Conservation (phyloP, 2,113 vertebrate species). For the Glaucomys volans region DNA sequence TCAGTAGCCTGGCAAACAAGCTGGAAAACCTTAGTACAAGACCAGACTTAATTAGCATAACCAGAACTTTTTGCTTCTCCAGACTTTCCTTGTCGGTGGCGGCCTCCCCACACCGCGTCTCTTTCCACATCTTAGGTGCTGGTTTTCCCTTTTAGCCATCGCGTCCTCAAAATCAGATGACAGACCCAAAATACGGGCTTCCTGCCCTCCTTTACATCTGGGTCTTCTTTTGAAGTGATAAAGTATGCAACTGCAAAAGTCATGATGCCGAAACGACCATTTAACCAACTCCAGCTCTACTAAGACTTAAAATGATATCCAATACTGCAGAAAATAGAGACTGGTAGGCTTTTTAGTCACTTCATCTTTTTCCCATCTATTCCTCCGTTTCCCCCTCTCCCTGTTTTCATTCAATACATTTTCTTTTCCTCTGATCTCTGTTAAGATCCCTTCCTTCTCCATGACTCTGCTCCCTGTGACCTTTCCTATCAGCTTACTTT, state of each 20-base stretch:
- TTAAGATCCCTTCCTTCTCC: no score
- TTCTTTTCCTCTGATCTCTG: neutral
- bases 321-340: neutral
- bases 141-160: neutral
- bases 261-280: neutral
- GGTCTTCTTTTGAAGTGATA: neutral
- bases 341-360: neutral
- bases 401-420: neutral
- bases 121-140: neutral
- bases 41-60: conserved; percentile 58
- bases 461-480: neutral
- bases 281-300: neutral
- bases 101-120: neutral
- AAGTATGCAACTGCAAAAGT: neutral
- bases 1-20: conserved; percentile 8
- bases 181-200: neutral
- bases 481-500: neutral
- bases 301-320: neutral
- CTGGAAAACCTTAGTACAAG: conserved; percentile 72
- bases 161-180: neutral
- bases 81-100: conserved; percentile 47
- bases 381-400: neutral
- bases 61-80: neutral
- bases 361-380: neutral
- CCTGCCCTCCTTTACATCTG: neutral